A percentile compares a stretch with the other conserved stretches of the same genome.
Evolutionary conservation across 2,888 invertebrate species (phyloP).

Genomic region (Idaea biselata): DNA sequence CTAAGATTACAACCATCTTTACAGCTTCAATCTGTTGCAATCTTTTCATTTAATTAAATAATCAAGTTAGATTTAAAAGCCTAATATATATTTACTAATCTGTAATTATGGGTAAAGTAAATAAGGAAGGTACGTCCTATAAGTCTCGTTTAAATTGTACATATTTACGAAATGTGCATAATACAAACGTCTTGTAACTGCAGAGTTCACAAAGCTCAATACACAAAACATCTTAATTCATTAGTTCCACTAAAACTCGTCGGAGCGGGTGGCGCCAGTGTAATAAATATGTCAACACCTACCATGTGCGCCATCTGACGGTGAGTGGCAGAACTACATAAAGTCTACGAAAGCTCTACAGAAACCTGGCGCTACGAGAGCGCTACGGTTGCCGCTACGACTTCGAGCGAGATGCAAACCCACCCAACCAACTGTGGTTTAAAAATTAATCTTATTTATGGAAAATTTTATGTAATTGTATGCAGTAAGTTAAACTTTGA

Average conservation of each 20-base stretch:
- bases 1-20: too few species aligned
- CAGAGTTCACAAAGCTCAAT: neutral
- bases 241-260: conserved; percentile 15
- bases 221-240: neutral
- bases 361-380: conserved; percentile 16
- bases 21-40: too few species aligned
- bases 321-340: conserved; percentile 29
- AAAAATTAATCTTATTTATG: neutral
- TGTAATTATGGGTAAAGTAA: too few species aligned
- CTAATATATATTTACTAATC: too few species aligned
- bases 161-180: neutral
- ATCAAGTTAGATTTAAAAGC: too few species aligned
- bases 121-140: too few species aligned
- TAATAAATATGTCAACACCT: neutral
- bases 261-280: conserved; percentile 15
- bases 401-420: neutral
- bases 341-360: conserved; percentile 22
- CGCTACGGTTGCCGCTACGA: conserved; percentile 14
- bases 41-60: too few species aligned
- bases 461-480: neutral
- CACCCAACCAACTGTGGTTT: too few species aligned
- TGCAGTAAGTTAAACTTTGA: neutral
- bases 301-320: conserved; percentile 32
- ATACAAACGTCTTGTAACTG: neutral
- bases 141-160: neutral